Evolutionary conservation across 2,888 invertebrate species (phyloP).

Genomic region (Camptogramma bilineatum): DNA sequence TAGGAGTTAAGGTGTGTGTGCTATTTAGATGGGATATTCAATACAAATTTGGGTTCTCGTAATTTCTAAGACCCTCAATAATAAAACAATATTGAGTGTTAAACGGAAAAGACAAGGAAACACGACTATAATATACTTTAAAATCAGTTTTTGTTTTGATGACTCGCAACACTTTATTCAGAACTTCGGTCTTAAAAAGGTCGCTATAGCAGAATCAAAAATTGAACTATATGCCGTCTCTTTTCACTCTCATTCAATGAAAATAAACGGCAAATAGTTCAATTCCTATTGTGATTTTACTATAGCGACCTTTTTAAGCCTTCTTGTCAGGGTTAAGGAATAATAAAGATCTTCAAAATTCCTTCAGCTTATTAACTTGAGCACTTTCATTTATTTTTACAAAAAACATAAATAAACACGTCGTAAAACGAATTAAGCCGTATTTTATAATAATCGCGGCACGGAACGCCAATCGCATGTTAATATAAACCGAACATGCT

Average conservation of each 20-base stretch:
- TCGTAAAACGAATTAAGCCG: slow-evolving; percentile 53
- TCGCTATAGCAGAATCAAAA: no score
- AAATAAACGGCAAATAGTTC: no score
- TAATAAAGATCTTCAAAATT: background rate
- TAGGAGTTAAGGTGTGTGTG: slow-evolving; percentile 16
- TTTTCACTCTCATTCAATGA: no score
- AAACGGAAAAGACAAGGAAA: no score
- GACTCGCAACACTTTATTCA: no score
- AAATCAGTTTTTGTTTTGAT: no score
- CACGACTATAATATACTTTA: no score
- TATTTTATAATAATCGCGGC: slow-evolving; percentile 54
- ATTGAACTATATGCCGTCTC: no score
- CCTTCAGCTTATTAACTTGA: background rate
- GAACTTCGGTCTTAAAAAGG: no score
- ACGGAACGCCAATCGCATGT: slow-evolving; percentile 52
- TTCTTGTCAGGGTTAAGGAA: background rate
- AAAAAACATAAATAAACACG: slow-evolving; percentile 50
- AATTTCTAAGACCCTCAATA: background rate
- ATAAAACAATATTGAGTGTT: no score
- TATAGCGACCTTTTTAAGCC: no score
- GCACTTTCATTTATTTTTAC: slow-evolving; percentile 29
- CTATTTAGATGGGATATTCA: background rate
- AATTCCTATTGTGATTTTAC: no score
- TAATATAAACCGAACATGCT: slow-evolving; percentile 55
- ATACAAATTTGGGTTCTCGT: background rate